Percentiles rank a stretch among this genome's conserved stretches.
These are phyloP conservation scores for Eurytoma adleriae DNA, from an alignment of 2,888 invertebrate genomes.

Conservation along the genomic window DNA sequence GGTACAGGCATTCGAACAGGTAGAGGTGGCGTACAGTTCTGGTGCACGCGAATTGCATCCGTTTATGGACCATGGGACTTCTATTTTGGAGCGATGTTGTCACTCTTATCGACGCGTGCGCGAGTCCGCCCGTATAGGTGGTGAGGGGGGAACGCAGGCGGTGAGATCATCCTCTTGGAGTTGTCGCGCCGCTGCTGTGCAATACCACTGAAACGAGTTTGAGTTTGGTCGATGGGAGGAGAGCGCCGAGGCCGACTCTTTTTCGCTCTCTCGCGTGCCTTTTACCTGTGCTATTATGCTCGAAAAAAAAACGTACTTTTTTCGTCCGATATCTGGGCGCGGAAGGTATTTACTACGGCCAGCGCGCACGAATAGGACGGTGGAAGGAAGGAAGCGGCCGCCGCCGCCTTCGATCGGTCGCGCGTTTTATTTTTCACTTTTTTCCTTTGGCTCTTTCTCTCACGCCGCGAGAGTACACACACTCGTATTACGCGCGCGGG, in stretches of 20 bases:
- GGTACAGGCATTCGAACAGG: not conserved
- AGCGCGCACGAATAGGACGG: not conserved
- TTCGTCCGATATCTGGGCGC: not conserved
- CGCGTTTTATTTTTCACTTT: not conserved
- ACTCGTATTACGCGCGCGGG: not conserved
- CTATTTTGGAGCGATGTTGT: slow-evolving; percentile 51
- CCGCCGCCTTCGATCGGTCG: slow-evolving; percentile 39
- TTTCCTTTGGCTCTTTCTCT: not conserved
- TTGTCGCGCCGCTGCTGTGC: not conserved
- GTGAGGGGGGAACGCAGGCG: not conserved
- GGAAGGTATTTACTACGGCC: not conserved
- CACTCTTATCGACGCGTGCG: not conserved
- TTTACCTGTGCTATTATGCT: not conserved
- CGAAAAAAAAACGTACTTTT: not conserved
- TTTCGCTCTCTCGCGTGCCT: not conserved
- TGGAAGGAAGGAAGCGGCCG: not conserved
- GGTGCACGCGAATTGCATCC: not conserved
- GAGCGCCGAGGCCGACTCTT: not conserved
- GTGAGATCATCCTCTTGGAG: slow-evolving; percentile 45
- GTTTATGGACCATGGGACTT: not conserved
- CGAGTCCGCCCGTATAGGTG: not conserved
- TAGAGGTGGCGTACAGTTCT: not conserved
- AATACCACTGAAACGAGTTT: slow-evolving; percentile 48
- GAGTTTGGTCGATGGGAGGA: slow-evolving; percentile 51
- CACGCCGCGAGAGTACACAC: not conserved